Conservation (phyloP, 2,113 vertebrate genomes). For the Antechinus stuartii region DNA sequence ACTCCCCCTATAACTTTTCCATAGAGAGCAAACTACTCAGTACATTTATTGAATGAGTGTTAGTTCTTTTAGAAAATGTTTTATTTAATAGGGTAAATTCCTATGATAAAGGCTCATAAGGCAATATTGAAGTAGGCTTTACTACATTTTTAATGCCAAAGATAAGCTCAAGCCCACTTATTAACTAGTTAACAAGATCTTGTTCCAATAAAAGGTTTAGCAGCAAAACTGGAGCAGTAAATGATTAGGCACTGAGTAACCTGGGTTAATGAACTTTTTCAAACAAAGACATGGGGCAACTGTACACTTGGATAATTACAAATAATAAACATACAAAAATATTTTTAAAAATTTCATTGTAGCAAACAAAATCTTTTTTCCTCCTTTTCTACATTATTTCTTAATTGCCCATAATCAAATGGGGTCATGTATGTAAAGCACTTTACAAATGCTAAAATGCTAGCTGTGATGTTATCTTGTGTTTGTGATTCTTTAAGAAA, state of each 20-base stretch:
- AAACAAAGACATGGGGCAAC: background rate
- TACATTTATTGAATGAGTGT: background rate
- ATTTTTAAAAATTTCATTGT: background rate
- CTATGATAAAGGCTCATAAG: background rate
- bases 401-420: background rate
- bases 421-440: background rate
- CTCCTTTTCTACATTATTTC: slow-evolving; percentile 14
- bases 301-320: background rate
- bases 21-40: background rate
- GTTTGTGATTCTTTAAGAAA: slow-evolving; percentile 10
- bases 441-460: background rate
- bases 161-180: background rate
- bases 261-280: slow-evolving; percentile 23
- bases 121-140: background rate
- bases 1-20: slow-evolving; percentile 2
- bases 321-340: background rate
- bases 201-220: background rate
- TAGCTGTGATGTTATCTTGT: background rate
- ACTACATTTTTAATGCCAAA: background rate
- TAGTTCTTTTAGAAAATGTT: slow-evolving; percentile 23
- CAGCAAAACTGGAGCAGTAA: background rate
- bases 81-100: slow-evolving; percentile 40
- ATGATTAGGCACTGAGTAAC: slow-evolving; percentile 24
- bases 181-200: background rate
- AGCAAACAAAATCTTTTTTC: background rate